phyloP scores from a whole-genome alignment of 2,797 vertebrate genomes.

The Pitangus sulphuratus region DNA sequence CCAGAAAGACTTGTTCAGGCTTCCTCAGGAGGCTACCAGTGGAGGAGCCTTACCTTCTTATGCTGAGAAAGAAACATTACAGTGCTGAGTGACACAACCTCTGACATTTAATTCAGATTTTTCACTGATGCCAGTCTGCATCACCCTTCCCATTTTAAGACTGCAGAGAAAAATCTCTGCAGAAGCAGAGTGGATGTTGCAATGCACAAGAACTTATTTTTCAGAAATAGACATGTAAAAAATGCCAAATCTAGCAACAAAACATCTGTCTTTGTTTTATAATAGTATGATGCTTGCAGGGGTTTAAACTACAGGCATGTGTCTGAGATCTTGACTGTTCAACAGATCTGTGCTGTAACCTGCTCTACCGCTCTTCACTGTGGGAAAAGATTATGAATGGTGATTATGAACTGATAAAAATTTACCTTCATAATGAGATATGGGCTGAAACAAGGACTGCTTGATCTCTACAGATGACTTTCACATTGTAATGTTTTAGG shows the following conservation, averaged over 20 bases:
- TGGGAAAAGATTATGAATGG: neutral
- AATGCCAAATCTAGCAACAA: neutral
- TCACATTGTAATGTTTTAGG: neutral
- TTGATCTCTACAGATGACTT: neutral
- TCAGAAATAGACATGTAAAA: neutral
- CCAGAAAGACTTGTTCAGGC: neutral
- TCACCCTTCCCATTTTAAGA: neutral
- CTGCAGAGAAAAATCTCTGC: neutral
- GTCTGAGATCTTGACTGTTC: neutral
- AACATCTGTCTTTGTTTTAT: neutral
- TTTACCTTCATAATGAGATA: neutral
- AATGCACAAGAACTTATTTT: neutral
- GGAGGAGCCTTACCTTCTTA: neutral
- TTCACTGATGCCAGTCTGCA: neutral
- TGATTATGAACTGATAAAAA: neutral
- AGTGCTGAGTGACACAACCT: neutral
- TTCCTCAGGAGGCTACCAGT: neutral
- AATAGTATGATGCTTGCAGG: neutral
- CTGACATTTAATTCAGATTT: neutral
- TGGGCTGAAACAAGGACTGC: neutral
- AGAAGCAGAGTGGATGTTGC: neutral
- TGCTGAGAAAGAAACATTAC: neutral
- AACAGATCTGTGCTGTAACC: neutral
- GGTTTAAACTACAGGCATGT: neutral
- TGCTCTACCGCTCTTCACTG: neutral